These are phyloP conservation scores for Daphoenositta chrysoptera DNA, from an alignment of 2,113 vertebrate species.

Conservation along the genomic window DNA sequence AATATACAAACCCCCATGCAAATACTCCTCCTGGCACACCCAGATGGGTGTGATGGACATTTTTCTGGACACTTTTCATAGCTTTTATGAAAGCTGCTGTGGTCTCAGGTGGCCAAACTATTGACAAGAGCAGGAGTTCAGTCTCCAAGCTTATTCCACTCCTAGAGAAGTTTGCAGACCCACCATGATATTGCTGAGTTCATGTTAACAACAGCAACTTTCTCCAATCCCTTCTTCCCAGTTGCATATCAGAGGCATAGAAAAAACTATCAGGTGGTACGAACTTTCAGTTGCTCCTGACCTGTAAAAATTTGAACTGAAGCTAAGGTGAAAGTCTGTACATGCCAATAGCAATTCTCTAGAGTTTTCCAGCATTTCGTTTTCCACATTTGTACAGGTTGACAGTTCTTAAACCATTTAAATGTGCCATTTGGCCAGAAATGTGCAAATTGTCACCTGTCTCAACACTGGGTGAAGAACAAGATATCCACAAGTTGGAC, in stretches of 20 bases:
- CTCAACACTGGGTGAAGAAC: neutral
- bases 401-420: neutral
- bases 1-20: neutral
- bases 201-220: neutral
- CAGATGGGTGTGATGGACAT: neutral
- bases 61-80: neutral
- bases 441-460: neutral
- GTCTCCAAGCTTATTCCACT: neutral
- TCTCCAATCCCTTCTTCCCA: neutral
- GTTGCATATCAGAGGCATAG: neutral
- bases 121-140: neutral
- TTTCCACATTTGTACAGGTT: neutral
- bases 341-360: neutral
- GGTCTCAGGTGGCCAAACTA: neutral
- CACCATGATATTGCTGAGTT: neutral
- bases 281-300: neutral
- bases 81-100: neutral
- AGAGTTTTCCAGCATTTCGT: neutral
- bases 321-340: neutral
- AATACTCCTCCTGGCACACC: neutral
- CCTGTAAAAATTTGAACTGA: neutral
- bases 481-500: neutral
- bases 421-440: neutral
- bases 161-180: neutral
- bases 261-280: neutral